A percentile compares a stretch with the other conserved stretches of the same genome.
Evolutionary conservation across 2,797 vertebrate species (phyloP).

Genomic region (Clarias platycephalus): DNA sequence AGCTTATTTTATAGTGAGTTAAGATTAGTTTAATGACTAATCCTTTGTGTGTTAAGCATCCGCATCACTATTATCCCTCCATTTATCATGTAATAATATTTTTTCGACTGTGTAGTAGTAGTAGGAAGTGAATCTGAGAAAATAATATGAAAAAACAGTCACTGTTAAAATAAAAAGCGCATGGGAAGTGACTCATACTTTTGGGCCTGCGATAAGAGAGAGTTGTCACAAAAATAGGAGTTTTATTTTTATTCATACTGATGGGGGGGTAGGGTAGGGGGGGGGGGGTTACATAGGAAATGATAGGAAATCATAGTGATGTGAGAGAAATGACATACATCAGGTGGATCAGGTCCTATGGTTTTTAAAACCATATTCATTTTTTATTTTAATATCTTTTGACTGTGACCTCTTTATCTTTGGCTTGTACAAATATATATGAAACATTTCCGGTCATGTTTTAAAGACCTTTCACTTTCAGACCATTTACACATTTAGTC

Average conservation of each 20-base stretch:
- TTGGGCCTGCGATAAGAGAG: background rate
- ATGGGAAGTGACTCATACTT: background rate
- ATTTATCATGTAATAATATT: background rate
- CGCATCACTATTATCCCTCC: background rate
- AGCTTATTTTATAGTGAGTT: background rate
- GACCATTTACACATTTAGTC: background rate
- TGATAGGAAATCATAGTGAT: background rate
- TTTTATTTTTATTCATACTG: too few relatives aligned
- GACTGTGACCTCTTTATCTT: background rate
- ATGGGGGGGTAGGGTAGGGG: too few relatives aligned
- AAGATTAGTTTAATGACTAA: background rate
- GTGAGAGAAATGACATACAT: background rate
- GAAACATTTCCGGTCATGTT: background rate
- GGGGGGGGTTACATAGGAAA: too few relatives aligned
- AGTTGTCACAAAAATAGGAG: background rate
- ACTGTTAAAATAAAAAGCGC: background rate
- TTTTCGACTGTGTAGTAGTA: background rate
- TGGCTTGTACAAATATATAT: background rate
- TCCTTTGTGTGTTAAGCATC: background rate
- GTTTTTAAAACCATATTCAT: background rate
- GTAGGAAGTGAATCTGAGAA: background rate
- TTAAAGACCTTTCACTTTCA: background rate
- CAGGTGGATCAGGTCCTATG: background rate
- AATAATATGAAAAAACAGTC: background rate
- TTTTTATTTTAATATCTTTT: background rate